Conservation (phyloP, 2,113 vertebrate genomes). For the Hippopotamus amphibius region DNA sequence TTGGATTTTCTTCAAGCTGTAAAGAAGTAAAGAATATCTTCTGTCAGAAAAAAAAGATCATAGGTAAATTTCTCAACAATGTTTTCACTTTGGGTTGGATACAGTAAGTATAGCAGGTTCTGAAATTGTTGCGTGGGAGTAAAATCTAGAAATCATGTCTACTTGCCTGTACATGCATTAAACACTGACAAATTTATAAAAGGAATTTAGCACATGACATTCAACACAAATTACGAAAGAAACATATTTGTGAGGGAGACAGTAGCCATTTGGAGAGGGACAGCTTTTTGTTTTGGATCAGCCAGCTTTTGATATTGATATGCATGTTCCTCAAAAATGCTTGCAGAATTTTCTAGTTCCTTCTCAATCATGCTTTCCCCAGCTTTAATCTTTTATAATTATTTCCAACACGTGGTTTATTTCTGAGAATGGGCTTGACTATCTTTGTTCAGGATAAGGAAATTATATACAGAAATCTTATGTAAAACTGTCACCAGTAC, state of each 20-base stretch:
- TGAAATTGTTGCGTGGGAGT: not conserved
- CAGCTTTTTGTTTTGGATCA: not conserved
- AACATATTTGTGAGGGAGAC: not conserved
- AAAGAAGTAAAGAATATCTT: not conserved
- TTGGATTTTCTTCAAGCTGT: not conserved
- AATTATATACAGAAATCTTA: not conserved
- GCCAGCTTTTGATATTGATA: not conserved
- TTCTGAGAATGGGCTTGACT: not conserved
- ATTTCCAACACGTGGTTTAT: not conserved
- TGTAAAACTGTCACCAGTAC: not conserved
- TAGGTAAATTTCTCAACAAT: not conserved
- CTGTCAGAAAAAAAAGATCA: not conserved
- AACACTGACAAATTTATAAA: constrained; percentile 48
- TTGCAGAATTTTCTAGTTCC: not conserved
- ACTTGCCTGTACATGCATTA: not conserved
- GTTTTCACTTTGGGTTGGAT: not conserved
- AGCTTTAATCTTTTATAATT: not conserved
- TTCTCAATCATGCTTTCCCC: not conserved
- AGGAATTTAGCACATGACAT: not conserved
- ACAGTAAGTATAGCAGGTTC: not conserved
- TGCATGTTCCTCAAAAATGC: not conserved
- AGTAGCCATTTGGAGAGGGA: not conserved
- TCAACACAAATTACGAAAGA: not conserved
- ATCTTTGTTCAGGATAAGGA: not conserved
- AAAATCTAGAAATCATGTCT: not conserved